These are phyloP conservation scores for Berghia stephanieae DNA, from an alignment of 1,140 invertebrate species.

Conservation along the genomic window DNA sequence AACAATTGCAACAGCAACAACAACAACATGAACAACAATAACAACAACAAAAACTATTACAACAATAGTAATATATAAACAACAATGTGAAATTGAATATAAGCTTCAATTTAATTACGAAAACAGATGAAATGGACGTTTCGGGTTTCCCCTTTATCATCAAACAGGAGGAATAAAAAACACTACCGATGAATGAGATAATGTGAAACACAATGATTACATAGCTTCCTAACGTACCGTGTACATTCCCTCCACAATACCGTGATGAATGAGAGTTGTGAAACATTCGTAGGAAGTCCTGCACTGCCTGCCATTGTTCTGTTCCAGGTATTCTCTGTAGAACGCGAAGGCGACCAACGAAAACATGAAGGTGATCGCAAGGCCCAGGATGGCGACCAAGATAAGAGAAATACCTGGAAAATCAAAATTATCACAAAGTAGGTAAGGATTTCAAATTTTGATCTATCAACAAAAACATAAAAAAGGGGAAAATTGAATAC, in stretches of 20 bases:
- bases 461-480: too few relatives aligned
- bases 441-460: too few relatives aligned
- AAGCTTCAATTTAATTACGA: neutral
- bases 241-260: conserved; percentile 67
- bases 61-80: neutral
- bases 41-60: neutral
- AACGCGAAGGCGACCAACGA: conserved; percentile 64
- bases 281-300: conserved; percentile 64
- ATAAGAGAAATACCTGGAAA: conserved; percentile 63
- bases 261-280: conserved; percentile 63
- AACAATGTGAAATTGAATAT: neutral
- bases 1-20: too few relatives aligned
- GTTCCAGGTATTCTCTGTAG: conserved; percentile 55
- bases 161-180: neutral
- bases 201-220: neutral
- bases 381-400: conserved; percentile 65
- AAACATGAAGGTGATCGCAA: conserved; percentile 66
- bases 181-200: neutral
- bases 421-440: too few relatives aligned
- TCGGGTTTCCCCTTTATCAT: neutral
- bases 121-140: neutral
- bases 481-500: too few relatives aligned
- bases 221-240: conserved; percentile 48
- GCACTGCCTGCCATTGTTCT: conserved; percentile 60
- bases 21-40: too few relatives aligned